A percentile compares a stretch with the other conserved stretches of the same genome.
phyloP scores from a whole-genome alignment of 2,797 vertebrate species.

The Poecilia gillii region DNA sequence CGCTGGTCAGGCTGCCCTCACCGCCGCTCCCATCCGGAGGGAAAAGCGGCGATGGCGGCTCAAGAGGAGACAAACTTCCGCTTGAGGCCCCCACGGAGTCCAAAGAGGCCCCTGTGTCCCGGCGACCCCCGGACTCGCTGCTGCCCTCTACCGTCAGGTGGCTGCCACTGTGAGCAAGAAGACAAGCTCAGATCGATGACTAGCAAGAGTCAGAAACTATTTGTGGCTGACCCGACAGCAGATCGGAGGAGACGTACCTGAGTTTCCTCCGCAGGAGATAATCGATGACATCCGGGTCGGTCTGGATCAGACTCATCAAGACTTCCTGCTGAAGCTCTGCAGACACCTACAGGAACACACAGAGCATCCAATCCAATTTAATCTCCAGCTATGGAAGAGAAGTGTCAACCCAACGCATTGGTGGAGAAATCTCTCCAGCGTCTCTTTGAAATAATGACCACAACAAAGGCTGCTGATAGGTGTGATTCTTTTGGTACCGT shows the following conservation, averaged over 20 bases:
- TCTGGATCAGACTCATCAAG: slow-evolving; percentile 91
- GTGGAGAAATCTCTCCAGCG: background rate
- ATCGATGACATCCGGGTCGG: slow-evolving; percentile 91
- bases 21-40: slow-evolving; percentile 51
- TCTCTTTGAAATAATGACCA: background rate
- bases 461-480: background rate
- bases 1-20: slow-evolving; percentile 73
- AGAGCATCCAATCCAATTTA: background rate
- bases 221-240: background rate
- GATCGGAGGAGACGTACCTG: slow-evolving; percentile 38
- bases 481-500: slow-evolving; percentile 69
- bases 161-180: slow-evolving; percentile 51
- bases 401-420: background rate
- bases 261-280: slow-evolving; percentile 90
- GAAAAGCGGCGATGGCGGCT: slow-evolving; percentile 73
- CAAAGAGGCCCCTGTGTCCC: slow-evolving; percentile 75
- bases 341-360: slow-evolving; percentile 81
- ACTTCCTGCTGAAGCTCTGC: slow-evolving; percentile 87
- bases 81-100: slow-evolving; percentile 78
- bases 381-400: background rate
- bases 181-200: background rate
- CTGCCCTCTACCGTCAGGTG: slow-evolving; percentile 59
- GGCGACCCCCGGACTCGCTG: slow-evolving; percentile 54
- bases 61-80: slow-evolving; percentile 74
- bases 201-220: too few species aligned